phyloP scores from a whole-genome alignment of 1,140 invertebrate genomes.

The Ridgeia piscesae region DNA sequence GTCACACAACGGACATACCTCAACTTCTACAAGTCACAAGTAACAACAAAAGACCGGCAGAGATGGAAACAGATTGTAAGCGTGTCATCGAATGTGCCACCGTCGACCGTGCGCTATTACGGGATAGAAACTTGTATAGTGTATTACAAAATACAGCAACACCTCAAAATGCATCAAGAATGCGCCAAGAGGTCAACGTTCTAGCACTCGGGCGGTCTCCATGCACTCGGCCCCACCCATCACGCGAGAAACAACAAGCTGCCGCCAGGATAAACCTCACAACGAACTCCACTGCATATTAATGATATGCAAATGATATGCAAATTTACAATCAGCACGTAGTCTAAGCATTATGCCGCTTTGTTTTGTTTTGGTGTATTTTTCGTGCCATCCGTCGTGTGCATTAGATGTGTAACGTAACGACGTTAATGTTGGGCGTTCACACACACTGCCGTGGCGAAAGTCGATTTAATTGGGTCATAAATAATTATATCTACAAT shows the following conservation, averaged over 20 bases:
- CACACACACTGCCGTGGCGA: neutral
- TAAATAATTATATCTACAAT: neutral
- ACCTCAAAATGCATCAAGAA: neutral
- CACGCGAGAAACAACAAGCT: neutral
- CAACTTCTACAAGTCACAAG: no score
- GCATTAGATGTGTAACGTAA: neutral
- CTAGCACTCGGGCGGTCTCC: neutral
- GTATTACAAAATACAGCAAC: neutral
- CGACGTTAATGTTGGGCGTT: neutral
- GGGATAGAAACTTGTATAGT: no score
- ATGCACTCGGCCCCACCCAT: neutral
- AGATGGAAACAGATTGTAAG: no score
- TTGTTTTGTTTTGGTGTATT: neutral
- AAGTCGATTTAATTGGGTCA: neutral
- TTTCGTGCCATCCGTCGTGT: neutral
- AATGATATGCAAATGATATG: neutral
- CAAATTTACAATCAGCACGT: neutral
- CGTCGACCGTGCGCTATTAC: no score
- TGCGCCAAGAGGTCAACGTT: neutral
- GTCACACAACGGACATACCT: no score
- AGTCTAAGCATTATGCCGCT: neutral
- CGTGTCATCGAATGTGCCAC: no score
- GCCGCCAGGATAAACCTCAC: neutral
- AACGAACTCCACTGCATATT: neutral
- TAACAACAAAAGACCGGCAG: no score